A percentile compares a stretch with the other conserved stretches of the same genome.
phyloP scores from a whole-genome alignment of 2,113 vertebrate species.

The Labeo catla region DNA sequence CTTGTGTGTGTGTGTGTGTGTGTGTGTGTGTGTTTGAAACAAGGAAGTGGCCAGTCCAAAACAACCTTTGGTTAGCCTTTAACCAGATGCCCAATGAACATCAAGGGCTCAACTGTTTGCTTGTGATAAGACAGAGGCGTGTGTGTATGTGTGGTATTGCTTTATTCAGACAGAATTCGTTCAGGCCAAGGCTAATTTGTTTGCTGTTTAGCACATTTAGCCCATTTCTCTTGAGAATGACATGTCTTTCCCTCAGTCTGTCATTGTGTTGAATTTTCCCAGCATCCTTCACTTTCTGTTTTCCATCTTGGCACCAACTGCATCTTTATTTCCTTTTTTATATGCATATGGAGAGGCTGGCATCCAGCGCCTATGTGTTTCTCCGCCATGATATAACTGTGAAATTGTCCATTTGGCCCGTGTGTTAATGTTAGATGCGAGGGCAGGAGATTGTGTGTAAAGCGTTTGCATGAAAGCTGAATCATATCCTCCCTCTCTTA shows the following conservation, averaged over 20 bases:
- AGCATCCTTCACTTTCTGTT: constrained; percentile 29
- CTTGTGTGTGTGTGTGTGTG: background rate
- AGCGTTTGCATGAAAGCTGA: background rate
- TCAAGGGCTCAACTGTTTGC: constrained; percentile 15
- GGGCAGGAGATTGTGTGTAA: constrained; percentile 18
- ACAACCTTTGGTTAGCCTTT: constrained; percentile 45
- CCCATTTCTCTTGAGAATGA: constrained; percentile 24
- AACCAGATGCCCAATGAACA: constrained; percentile 44
- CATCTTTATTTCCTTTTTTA: constrained; percentile 7
- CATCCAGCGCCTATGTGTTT: constrained; percentile 21
- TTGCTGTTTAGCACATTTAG: constrained; percentile 32
- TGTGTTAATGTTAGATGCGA: constrained; percentile 2
- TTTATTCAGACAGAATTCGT: constrained; percentile 15
- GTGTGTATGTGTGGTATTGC: constrained; percentile 30
- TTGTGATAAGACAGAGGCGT: constrained; percentile 25
- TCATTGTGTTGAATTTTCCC: constrained; percentile 38
- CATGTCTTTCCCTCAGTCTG: constrained; percentile 25
- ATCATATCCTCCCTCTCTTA: background rate
- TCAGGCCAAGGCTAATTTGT: constrained; percentile 40
- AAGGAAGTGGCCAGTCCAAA: background rate
- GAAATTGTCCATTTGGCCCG: constrained; percentile 36
- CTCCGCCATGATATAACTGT: constrained; percentile 47
- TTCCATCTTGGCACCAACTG: constrained; percentile 11
- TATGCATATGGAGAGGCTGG: constrained; percentile 47
- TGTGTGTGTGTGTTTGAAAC: background rate